These are phyloP conservation scores for Coregonus ussuriensis DNA, from an alignment of 2,797 vertebrate genomes.

Conservation along the genomic window DNA sequence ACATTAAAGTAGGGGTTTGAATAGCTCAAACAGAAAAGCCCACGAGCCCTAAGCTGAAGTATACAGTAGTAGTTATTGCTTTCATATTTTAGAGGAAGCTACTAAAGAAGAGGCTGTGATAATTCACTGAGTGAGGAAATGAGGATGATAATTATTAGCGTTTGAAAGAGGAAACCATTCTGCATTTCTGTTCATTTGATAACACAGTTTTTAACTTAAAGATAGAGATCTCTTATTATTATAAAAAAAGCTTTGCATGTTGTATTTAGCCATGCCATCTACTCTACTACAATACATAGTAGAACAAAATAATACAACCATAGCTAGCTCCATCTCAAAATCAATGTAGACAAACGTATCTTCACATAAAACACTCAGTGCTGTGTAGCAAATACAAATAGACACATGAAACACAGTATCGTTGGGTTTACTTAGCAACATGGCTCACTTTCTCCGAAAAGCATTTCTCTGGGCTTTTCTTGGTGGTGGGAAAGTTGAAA, in stretches of 20 bases:
- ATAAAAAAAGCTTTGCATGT: neutral
- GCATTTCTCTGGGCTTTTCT: neutral
- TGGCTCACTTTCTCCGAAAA: neutral
- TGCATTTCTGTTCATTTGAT: neutral
- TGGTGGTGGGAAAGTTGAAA: neutral
- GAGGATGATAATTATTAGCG: conserved; percentile 1
- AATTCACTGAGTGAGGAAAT: neutral
- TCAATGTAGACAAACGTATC: neutral
- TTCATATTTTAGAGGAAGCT: neutral
- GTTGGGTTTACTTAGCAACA: neutral
- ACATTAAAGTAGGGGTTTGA: neutral
- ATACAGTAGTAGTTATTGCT: neutral
- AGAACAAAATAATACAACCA: neutral
- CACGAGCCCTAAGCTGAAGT: neutral
- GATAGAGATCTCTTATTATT: neutral
- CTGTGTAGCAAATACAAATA: neutral
- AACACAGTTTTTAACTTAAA: neutral
- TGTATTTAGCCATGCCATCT: neutral
- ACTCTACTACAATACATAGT: neutral
- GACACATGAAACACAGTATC: neutral
- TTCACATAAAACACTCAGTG: no score
- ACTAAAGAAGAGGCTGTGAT: neutral
- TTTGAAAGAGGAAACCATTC: neutral
- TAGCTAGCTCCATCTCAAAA: neutral
- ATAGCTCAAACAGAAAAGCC: neutral